Conservation (phyloP, 2,113 vertebrate genomes). For the Cebidichthys violaceus region DNA sequence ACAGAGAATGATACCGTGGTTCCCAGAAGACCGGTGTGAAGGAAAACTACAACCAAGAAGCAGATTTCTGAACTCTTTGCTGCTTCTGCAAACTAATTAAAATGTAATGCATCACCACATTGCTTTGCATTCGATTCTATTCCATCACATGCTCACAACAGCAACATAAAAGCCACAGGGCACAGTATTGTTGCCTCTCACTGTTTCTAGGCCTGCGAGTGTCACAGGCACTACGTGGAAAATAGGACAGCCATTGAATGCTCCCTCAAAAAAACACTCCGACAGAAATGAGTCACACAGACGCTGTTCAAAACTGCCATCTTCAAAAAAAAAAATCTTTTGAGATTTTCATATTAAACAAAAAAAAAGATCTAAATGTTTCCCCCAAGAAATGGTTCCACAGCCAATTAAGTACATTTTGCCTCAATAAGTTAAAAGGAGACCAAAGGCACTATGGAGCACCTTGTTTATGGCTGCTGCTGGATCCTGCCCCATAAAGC, state of each 20-base stretch:
- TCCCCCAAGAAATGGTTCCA: slow-evolving; percentile 30
- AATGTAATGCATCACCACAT: slow-evolving; percentile 54
- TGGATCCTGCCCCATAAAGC: slow-evolving; percentile 45
- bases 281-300: slow-evolving; percentile 56
- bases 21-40: slow-evolving; percentile 8
- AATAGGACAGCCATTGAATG: slow-evolving; percentile 66
- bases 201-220: slow-evolving; percentile 41
- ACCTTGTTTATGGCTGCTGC: slow-evolving; percentile 60
- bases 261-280: slow-evolving; percentile 52
- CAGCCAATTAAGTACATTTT: slow-evolving; percentile 41
- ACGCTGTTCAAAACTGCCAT: slow-evolving; percentile 24
- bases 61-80: slow-evolving; percentile 47
- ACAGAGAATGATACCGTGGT: not conserved
- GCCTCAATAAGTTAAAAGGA: slow-evolving; percentile 13
- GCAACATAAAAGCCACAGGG: slow-evolving; percentile 61
- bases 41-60: slow-evolving; percentile 46
- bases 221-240: slow-evolving; percentile 51
- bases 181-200: slow-evolving; percentile 55
- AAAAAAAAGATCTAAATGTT: slow-evolving; percentile 26
- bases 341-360: slow-evolving; percentile 29
- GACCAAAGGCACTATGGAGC: slow-evolving; percentile 25
- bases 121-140: slow-evolving; percentile 65
- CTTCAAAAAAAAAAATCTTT: slow-evolving; percentile 45
- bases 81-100: slow-evolving; percentile 63
- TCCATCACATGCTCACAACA: slow-evolving; percentile 45